Base-by-base conservation (phyloP, 2,797 vertebrate genomes). In the Eremophila alpestris region DNA sequence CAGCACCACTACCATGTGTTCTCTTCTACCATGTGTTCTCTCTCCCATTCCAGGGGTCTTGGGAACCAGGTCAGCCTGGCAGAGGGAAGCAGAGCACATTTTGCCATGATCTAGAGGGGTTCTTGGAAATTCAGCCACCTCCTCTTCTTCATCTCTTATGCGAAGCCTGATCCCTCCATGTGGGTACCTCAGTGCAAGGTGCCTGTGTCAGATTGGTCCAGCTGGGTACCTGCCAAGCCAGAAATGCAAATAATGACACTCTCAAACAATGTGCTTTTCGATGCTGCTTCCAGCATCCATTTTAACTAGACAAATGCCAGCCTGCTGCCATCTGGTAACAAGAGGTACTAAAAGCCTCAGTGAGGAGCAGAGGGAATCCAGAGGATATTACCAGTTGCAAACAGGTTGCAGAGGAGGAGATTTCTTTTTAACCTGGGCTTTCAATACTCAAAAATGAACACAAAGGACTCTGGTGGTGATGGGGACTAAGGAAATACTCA, bases 281-380 rank as follows among this genome's bases (percentile, higher is more conserved):
- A 52, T 88, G 71, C 84, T 89, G 69, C 63, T 95, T 89, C 80
- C 83, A 96, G 79, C 83, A 79, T 93, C 83, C 89, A 56, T 92
- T 91, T 93, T 93, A 95, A 93, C 90, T 92, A 92, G 90, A 94
- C 87, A 95, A 93, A 91, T 92, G 73, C 92, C 95, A 95, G 80
- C 69, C 87, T 91, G 69, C 74, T 90, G 65, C 95, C 91, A 93
- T 93, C 93, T 95, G 95, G 51, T 94, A 92, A 81, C 75, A 60
- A 74, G 88, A 94, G 51, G 62, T 69, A 91, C 46, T 71, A 77
- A 93, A 89, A 92, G 36, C 78, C 79, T 89, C 41, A 49, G 43
- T 15, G 54, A 89, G 81, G 64, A 95, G 67, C 77, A 82, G 65
- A 71, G 73, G 48, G 45, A 82, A 82, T 83, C 81, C 52, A 32